Evolutionary conservation across 1,140 invertebrate species (phyloP).

Genomic region (Coptotermes formosanus): DNA sequence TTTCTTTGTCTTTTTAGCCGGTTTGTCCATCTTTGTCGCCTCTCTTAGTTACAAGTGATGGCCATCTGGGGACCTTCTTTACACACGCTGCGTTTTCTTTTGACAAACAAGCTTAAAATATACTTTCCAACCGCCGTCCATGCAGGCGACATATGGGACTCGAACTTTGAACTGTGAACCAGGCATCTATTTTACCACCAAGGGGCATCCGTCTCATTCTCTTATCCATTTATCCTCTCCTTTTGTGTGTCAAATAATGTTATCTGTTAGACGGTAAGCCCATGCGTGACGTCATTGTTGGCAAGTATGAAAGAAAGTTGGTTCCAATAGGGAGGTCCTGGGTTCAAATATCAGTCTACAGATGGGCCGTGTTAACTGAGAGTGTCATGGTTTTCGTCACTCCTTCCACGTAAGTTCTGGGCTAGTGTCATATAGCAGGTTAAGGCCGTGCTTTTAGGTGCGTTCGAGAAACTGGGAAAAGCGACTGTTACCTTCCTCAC

Average conservation of each 20-base stretch:
- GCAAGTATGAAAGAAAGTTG: too few species aligned
- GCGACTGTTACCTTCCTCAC: too few species aligned
- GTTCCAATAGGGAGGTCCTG: too few species aligned
- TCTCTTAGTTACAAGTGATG: not conserved
- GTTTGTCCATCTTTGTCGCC: constrained; percentile 5
- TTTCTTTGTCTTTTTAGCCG: not conserved
- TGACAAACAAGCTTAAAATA: constrained; percentile 1
- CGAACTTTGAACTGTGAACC: constrained; percentile 11
- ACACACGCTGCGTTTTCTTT: not conserved
- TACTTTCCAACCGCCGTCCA: not conserved
- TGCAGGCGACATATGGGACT: not conserved
- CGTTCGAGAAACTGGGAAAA: too few species aligned
- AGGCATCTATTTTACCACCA: not conserved
- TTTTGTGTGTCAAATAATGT: not conserved
- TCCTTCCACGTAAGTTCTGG: too few species aligned
- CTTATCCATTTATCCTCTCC: not conserved
- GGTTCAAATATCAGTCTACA: too few species aligned
- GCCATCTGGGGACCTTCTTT: constrained; percentile 9
- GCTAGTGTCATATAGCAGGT: too few species aligned
- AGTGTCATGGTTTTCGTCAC: too few species aligned
- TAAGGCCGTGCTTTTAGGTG: too few species aligned
- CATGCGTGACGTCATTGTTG: too few species aligned
- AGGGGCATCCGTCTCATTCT: not conserved
- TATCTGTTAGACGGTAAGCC: too few species aligned
- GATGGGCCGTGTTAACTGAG: too few species aligned